Base-by-base conservation (phyloP, 2,113 vertebrate genomes). In the Ophthalmolycus amberensis region DNA sequence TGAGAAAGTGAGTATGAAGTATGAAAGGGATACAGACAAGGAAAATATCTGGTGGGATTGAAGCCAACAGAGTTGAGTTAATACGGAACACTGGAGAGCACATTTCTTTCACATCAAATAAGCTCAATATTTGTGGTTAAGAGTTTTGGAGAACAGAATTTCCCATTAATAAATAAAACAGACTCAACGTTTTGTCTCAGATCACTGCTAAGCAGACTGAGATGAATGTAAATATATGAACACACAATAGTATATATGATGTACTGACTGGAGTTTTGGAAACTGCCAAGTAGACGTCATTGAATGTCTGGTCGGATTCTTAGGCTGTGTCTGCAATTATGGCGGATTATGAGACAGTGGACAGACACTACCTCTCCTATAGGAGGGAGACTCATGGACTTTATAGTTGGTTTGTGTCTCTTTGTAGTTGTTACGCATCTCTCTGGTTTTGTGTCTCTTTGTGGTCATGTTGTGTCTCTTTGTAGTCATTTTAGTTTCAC, bases 1-100 rank as follows among this genome's bases (percentile, higher is more conserved):
- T 88, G 88, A 89, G 88, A 89, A 85, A 79, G 85, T 56, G 82
- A 86, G 88, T 20, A 70, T 54, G 67, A 77, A 83, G 83, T 32
- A 76, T 18, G 80, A 86, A 80, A 71, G 65, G 63, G 56, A 84
- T 34, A 56, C 38, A 66, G 88, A 83, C 32, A 54, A 66, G 82
- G 34, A 9, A 70, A 67, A 60, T 66, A 85, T 88, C 75, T 80
- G 82, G 60, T 3, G 63, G 80, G 86, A 71, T 10, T 32, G 4
- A 2, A 46, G 79, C 79, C 84, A 86, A 2, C 40, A 6, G 72
- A 66, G 82, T 75, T 44, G 9, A 58, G 72, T 82, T 81, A 74
- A 86, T 44, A 1, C 56, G 66, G 58, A 77, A 60, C 56, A 1
- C 34, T 1, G 50, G 29, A 74, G 81, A 46, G 80, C 0, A 76